These are phyloP conservation scores for Drosophila colorata DNA, from an alignment of 2,888 invertebrate genomes.

Conservation along the genomic window DNA sequence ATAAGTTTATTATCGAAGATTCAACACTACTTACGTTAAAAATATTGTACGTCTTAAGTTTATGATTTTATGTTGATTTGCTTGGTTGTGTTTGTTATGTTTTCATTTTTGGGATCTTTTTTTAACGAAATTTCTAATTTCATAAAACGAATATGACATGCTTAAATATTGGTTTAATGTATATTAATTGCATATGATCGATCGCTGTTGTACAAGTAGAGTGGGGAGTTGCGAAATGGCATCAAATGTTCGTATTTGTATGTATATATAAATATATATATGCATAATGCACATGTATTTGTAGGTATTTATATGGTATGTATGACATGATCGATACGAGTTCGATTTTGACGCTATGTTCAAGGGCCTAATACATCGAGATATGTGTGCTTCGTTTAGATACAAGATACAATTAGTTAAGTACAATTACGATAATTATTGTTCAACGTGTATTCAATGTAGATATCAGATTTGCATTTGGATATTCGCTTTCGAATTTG, in stretches of 20 bases:
- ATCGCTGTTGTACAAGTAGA: constrained; percentile 68
- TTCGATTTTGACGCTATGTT: constrained; percentile 39
- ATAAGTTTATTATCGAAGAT: constrained; percentile 80
- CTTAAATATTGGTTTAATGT: constrained; percentile 50
- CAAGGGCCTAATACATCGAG: constrained; percentile 64
- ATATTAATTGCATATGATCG: constrained; percentile 76
- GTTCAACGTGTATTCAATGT: constrained; percentile 75
- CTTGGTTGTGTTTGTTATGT: constrained; percentile 14
- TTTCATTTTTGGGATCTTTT: constrained; percentile 1
- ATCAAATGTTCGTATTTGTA: constrained; percentile 40
- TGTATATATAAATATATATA: constrained; percentile 16
- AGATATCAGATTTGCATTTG: constrained; percentile 55
- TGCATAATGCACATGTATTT: constrained; percentile 28
- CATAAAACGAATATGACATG: constrained; percentile 65
- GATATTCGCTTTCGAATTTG: constrained; percentile 31
- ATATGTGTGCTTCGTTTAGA: constrained; percentile 79
- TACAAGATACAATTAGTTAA: constrained; percentile 76
- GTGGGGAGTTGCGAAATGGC: constrained; percentile 57
- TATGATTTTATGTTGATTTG: constrained; percentile 55
- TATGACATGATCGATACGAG: constrained; percentile 42
- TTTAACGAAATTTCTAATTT: constrained; percentile 73
- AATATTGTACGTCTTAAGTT: constrained; percentile 76
- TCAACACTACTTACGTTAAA: constrained; percentile 79
- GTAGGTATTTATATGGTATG: constrained; percentile 16
- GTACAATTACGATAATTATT: constrained; percentile 77